These are phyloP conservation scores for Heliconius ismenius DNA, from an alignment of 2,888 invertebrate genomes.

Conservation along the genomic window DNA sequence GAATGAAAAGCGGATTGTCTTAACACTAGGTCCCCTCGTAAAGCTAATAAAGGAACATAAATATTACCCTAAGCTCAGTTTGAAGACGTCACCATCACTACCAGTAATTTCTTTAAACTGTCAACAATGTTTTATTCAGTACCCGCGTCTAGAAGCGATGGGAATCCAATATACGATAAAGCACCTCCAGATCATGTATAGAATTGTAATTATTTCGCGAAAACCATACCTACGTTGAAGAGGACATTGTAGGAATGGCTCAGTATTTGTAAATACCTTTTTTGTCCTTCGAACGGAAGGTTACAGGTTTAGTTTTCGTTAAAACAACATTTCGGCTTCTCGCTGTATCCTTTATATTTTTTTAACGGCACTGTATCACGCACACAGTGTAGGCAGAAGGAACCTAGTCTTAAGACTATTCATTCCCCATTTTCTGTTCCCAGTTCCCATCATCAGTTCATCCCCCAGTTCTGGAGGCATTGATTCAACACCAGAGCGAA, in stretches of 20 bases:
- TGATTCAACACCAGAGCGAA: background rate
- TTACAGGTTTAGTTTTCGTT: background rate
- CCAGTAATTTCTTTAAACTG: slow-evolving; percentile 11
- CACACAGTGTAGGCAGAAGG: background rate
- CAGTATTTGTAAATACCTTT: background rate
- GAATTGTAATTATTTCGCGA: slow-evolving; percentile 34
- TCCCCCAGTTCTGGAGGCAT: background rate
- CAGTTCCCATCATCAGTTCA: no score
- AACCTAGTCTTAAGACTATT: background rate
- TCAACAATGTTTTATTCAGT: slow-evolving; percentile 41
- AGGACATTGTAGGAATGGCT: background rate
- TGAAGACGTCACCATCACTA: background rate
- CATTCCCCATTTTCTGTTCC: background rate
- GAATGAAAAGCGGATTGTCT: no score
- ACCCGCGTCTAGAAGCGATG: slow-evolving; percentile 31
- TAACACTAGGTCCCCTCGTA: no score
- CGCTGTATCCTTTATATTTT: background rate
- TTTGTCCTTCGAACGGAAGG: background rate
- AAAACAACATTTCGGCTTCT: background rate
- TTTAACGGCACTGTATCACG: background rate
- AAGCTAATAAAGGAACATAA: no score
- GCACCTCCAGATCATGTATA: slow-evolving; percentile 22
- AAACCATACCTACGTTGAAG: slow-evolving; percentile 16
- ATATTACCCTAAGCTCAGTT: no score
- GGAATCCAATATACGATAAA: slow-evolving; percentile 37